Evolutionary conservation across 2,113 vertebrate genomes (phyloP).

Genomic region (Drymodes brunneopygia): DNA sequence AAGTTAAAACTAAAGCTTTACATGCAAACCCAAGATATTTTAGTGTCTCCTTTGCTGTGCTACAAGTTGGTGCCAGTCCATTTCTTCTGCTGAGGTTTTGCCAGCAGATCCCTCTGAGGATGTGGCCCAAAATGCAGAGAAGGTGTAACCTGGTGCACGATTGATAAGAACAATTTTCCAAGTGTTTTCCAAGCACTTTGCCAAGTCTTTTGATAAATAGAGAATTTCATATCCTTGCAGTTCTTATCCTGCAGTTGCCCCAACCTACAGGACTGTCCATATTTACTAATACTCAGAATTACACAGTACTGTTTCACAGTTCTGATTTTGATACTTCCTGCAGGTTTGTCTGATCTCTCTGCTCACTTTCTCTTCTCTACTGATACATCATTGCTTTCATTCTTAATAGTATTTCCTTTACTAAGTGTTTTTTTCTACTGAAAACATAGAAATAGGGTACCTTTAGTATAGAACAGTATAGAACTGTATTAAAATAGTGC

Average conservation of each 20-base stretch:
- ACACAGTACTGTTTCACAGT: background rate
- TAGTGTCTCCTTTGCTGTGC: background rate
- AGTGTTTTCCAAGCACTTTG: background rate
- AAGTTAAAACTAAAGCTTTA: background rate
- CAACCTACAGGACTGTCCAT: background rate
- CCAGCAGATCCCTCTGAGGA: background rate
- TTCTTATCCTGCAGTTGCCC: background rate
- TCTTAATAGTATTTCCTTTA: background rate
- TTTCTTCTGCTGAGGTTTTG: background rate
- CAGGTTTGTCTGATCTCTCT: background rate
- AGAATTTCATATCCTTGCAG: background rate
- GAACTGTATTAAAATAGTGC: background rate
- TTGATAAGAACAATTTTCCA: background rate
- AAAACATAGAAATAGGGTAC: background rate
- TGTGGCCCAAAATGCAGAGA: background rate
- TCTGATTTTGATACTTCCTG: background rate
- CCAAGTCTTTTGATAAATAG: background rate
- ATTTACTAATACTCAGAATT: background rate
- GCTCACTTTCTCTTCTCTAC: background rate
- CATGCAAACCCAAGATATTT: background rate
- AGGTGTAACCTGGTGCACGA: background rate
- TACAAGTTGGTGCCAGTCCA: rapidly evolving
- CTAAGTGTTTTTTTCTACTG: background rate
- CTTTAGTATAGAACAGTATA: background rate
- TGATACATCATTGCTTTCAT: background rate